Percentiles rank a stretch among this genome's conserved stretches.
Conservation (phyloP, 2,888 invertebrate species). For the Lithophane semibrunnea region DNA sequence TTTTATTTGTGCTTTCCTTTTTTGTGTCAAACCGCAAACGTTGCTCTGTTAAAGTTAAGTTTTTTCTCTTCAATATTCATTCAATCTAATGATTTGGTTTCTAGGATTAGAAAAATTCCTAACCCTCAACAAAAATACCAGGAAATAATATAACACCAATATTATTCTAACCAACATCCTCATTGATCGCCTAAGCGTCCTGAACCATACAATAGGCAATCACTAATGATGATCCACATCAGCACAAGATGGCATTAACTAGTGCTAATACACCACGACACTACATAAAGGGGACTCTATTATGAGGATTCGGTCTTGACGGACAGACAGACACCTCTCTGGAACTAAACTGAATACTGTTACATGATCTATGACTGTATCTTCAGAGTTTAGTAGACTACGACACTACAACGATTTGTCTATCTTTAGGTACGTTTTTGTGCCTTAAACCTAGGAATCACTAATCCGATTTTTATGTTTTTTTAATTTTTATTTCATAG, state of each 20-base stretch:
- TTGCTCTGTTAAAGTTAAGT: too few species aligned
- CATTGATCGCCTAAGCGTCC: background rate
- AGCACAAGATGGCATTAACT: constrained; percentile 46
- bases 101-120: background rate
- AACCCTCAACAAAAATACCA: background rate
- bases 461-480: background rate
- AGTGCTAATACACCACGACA: constrained; percentile 30
- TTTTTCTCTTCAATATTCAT: too few species aligned
- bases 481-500: background rate
- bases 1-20: background rate
- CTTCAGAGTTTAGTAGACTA: background rate
- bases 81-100: background rate
- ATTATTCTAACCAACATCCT: background rate
- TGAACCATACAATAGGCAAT: constrained; percentile 39
- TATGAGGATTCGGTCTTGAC: constrained; percentile 47
- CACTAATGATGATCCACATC: constrained; percentile 47
- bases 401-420: too few species aligned
- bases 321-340: background rate
- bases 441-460: background rate
- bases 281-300: constrained; percentile 50
- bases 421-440: background rate
- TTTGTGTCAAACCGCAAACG: background rate
- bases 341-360: constrained; percentile 16
- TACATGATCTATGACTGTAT: constrained; percentile 27
- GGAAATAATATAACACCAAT: background rate